Percentiles rank a stretch among this genome's conserved stretches.
These are phyloP conservation scores for Drosophila kepulauana DNA, from an alignment of 1,140 invertebrate species.

Conservation along the genomic window DNA sequence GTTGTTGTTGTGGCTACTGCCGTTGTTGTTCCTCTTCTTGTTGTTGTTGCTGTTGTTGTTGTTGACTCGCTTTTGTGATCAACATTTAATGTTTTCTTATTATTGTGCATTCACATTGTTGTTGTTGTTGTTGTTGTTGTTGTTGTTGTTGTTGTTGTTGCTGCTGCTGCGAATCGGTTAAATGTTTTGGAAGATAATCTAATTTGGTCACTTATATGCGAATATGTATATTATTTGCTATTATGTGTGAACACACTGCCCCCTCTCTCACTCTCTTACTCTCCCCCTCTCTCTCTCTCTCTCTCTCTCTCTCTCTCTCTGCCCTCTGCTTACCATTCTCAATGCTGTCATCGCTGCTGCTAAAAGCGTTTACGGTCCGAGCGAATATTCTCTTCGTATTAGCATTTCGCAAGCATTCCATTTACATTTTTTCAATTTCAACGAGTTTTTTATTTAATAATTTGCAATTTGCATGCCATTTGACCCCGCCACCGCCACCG, in stretches of 20 bases:
- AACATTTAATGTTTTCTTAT: conserved; percentile 83
- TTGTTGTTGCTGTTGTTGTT: conserved; percentile 1
- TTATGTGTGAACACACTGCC: conserved; percentile 56
- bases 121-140: conserved; percentile 25
- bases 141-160: conserved; percentile 35
- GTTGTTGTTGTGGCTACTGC: conserved; percentile 65
- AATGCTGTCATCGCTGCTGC: conserved; percentile 36
- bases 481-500: conserved; percentile 4
- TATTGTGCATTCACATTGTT: conserved; percentile 46
- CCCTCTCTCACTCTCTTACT: background rate
- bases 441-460: conserved; percentile 69
- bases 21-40: background rate
- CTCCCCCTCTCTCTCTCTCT: too few species aligned
- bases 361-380: conserved; percentile 42
- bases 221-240: conserved; percentile 83
- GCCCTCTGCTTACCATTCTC: background rate
- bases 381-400: conserved; percentile 19
- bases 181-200: conserved; percentile 85
- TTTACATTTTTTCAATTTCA: conserved; percentile 80
- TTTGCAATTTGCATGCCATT: conserved; percentile 77
- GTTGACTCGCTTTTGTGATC: conserved; percentile 70
- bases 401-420: conserved; percentile 62
- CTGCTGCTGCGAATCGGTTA: conserved; percentile 74
- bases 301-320: background rate
- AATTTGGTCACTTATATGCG: conserved; percentile 85